phyloP scores from a whole-genome alignment of 2,888 invertebrate species.

The Phengaris arion region DNA sequence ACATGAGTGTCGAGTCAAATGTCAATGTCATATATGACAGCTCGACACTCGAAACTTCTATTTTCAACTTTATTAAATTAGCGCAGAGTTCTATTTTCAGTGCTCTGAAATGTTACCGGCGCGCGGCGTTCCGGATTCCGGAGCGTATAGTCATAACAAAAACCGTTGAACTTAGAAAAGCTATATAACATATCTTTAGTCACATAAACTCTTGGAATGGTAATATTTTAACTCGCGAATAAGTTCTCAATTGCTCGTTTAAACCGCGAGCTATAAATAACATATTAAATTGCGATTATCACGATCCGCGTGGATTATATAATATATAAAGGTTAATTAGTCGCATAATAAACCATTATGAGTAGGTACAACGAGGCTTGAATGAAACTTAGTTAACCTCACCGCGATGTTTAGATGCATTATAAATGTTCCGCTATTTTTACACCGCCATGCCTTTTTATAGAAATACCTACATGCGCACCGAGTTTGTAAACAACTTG shows the following conservation, averaged over 20 bases:
- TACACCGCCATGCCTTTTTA: slow-evolving; percentile 20
- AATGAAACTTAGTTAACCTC: slow-evolving; percentile 25
- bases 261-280: slow-evolving; percentile 6
- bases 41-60: too few species aligned
- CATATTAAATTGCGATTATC: slow-evolving; percentile 14
- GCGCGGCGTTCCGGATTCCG: too few species aligned
- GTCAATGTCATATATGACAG: too few species aligned
- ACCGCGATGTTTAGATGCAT: slow-evolving; percentile 25
- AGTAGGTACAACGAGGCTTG: slow-evolving; percentile 52
- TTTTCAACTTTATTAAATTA: too few species aligned
- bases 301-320: slow-evolving; percentile 17
- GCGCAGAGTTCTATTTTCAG: too few species aligned
- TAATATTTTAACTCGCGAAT: slow-evolving; percentile 3
- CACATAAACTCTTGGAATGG: neutral
- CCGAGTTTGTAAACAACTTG: neutral
- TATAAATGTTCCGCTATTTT: slow-evolving; percentile 11
- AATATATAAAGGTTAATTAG: slow-evolving; percentile 53
- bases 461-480: slow-evolving; percentile 3
- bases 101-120: too few species aligned
- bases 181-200: too few species aligned
- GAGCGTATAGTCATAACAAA: too few species aligned
- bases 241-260: slow-evolving; percentile 9
- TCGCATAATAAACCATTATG: slow-evolving; percentile 54
- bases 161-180: neutral
- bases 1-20: too few species aligned